Evolutionary conservation across 2,888 invertebrate species (phyloP).

Genomic region (Octonoba sinensis): DNA sequence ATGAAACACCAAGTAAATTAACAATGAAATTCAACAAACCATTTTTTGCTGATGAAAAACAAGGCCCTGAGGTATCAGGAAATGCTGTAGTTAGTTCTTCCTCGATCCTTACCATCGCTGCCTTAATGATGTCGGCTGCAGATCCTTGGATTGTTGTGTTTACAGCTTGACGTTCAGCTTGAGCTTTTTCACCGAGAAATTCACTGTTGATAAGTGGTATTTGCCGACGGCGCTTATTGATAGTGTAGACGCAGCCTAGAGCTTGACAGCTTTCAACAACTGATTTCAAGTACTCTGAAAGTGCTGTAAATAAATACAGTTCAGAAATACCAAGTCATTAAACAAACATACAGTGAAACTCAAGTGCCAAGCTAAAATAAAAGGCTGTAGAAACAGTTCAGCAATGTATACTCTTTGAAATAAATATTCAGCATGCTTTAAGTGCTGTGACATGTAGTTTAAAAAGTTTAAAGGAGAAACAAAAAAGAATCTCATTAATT

Average conservation of each 20-base stretch:
- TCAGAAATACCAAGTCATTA: no score
- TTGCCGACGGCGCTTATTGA: conserved; percentile 83
- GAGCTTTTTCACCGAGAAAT: conserved; percentile 77
- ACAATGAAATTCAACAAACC: neutral
- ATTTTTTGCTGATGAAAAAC: conserved; percentile 7
- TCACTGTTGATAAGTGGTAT: conserved; percentile 81
- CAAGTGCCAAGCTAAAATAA: no score
- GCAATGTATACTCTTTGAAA: no score
- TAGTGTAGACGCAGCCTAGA: conserved; percentile 86
- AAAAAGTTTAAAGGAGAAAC: no score
- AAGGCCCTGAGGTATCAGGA: conserved; percentile 14
- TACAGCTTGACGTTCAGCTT: conserved; percentile 95
- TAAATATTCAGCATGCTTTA: no score
- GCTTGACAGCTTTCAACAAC: conserved; percentile 78
- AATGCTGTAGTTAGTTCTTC: conserved; percentile 71
- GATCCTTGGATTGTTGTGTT: conserved; percentile 97
- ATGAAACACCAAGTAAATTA: neutral
- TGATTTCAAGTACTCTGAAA: conserved; percentile 77
- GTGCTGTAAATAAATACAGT: conserved; percentile 70
- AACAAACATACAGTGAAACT: no score
- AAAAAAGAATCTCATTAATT: no score
- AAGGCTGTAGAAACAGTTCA: no score
- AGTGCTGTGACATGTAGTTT: no score
- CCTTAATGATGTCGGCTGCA: conserved; percentile 94
- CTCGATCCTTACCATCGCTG: conserved; percentile 86